Evolutionary conservation across 2,888 invertebrate species (phyloP), one percentile per base, ranked within the genome.

Genomic region (Drosophila colorata): DNA sequence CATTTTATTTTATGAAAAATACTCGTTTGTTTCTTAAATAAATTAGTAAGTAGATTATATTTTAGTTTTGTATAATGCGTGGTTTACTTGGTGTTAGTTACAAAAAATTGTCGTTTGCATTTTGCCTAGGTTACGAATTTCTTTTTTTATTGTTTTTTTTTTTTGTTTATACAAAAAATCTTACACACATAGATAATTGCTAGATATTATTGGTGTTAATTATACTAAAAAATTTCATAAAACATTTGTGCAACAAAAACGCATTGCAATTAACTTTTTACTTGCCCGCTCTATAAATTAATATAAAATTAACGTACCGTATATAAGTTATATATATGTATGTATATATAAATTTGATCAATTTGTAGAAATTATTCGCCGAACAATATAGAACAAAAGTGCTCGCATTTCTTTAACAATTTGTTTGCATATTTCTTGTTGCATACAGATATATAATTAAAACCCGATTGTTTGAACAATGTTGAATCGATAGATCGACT

Each of bases 171-270:
- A 88, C 80, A 82, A 82, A 82, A 73, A 66, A 46, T 48, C 88
- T 81, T 78, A 59, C 60, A 74, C 74, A 74, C 68, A 46, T 74
- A 78, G 75, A 44, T 69, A 79, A 79, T 78, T 46, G 46, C 81
- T 74, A 89, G 68, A 58, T 61, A 47, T 68, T 80, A 83, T 60
- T 88, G 86, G 77, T 82, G 83, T 74, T 87, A 81, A 87, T 87
- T 87, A 85, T 71, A 69, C 86, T 83, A 66, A 63, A 76, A 87
- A 66, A 66, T 74, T 78, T 85, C 70, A 67, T 89, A 74, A 83
- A 89, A 89, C 79, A 87, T 85, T 82, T 79, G 87, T 89, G 85
- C 85, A 89, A 89, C 84, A 86, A 85, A 89, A 89, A 89, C 74
- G 74, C 74, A 85, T 85, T 85, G 90, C 85, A 73, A 71, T 89